Base-by-base conservation (phyloP, 2,888 invertebrate genomes). In the Ophion costatus region DNA sequence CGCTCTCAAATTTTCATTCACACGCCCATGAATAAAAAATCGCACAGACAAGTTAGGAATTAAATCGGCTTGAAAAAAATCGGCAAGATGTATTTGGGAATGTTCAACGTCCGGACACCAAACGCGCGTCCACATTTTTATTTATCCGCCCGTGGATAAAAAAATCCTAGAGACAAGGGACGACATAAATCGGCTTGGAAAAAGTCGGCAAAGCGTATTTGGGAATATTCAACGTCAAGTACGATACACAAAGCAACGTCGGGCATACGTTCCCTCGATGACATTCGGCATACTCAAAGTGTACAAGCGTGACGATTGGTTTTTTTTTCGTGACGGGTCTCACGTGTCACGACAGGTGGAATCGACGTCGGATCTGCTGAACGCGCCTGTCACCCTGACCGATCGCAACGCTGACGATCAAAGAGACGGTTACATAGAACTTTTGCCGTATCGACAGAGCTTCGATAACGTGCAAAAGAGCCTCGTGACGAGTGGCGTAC, bases 341-440 rank as follows among this genome's bases (percentile, higher is more conserved):
- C 33, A 59, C 64, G 57, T 61, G 56, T 22, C 76, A 22, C 38
- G 74, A 38, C 84, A 91, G 92, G 85, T 90, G 38, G 75, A 88
- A 71, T 87, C 89, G 29, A 87, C 88, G 29, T 89, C 83, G 20
- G 83, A 90, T 42, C 81, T 89, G 38, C 84, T 90, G 17, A 88
- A 89, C 77, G 77, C 94, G 0, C 91, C 93, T 59, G 87, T 92
- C 17, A 93, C 94, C 38, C 96, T 96, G 87, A 89, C 92, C 45
- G 93, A 95, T 24, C 94, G 96, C 84, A 94, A 94, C 80, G 94
- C 95, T 0, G 94, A 95, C 69, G 95, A 95, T 67, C 95, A 95
- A 20, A 94, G 96, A 74, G 97, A 97, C 92, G 97, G 97, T 14
- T 97, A 95, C 88, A 94, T 96, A 81, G 96, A 97, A 90, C 91